These are phyloP conservation scores for Otis tarda DNA, from an alignment of 2,113 vertebrate genomes.

Conservation along the genomic window DNA sequence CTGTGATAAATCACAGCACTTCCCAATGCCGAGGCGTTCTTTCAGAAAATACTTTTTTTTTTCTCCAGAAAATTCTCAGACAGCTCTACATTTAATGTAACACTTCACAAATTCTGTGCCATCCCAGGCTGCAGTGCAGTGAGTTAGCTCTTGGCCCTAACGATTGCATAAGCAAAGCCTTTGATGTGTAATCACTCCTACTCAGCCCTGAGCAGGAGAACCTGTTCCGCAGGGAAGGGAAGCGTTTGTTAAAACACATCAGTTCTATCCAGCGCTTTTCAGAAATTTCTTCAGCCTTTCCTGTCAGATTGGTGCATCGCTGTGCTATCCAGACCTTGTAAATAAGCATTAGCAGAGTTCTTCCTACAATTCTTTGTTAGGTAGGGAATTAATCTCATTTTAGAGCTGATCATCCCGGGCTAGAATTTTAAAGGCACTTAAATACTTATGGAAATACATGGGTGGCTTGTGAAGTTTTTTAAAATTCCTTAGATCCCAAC, in stretches of 20 bases:
- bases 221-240: not conserved
- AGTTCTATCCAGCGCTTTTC: not conserved
- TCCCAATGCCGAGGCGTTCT: not conserved
- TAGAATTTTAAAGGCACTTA: not conserved
- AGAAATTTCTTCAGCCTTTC: not conserved
- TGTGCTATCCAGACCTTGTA: not conserved
- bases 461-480: not conserved
- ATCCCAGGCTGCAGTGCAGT: not conserved
- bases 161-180: not conserved
- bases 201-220: slow-evolving; percentile 6
- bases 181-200: not conserved
- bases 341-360: not conserved
- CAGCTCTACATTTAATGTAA: not conserved
- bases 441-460: not conserved
- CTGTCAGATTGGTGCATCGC: not conserved
- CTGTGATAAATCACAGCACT: not conserved
- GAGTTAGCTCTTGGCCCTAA: not conserved
- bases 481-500: not conserved
- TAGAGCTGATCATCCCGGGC: not conserved
- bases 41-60: not conserved
- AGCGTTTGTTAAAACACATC: not conserved
- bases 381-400: not conserved
- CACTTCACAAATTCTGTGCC: not conserved
- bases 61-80: not conserved
- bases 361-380: not conserved